phyloP scores from a whole-genome alignment of 1,140 invertebrate genomes.

The Littorina saxatilis region DNA sequence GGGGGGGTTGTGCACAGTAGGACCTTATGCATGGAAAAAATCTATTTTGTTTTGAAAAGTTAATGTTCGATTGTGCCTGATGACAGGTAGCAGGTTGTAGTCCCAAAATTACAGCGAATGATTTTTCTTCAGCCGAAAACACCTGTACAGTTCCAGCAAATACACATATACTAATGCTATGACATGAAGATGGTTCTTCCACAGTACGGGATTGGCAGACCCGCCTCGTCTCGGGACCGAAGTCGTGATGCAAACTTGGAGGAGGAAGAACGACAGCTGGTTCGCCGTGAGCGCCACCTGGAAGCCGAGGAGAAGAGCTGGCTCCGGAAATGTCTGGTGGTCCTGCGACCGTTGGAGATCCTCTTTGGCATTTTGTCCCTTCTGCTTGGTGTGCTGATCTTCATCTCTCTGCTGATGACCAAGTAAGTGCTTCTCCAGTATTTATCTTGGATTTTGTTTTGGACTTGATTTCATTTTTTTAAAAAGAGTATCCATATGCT shows the following conservation, averaged over 20 bases:
- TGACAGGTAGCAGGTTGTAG: no score
- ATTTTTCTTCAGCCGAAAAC: no score
- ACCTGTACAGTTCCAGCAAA: no score
- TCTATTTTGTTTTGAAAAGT: no score
- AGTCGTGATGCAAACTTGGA: conserved; percentile 65
- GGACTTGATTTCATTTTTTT: neutral
- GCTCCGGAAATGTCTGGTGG: conserved; percentile 64
- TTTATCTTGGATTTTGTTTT: neutral
- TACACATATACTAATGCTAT: no score
- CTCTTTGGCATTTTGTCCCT: conserved; percentile 71
- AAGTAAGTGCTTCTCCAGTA: conserved; percentile 67
- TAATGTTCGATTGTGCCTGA: no score
- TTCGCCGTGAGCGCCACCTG: conserved; percentile 67
- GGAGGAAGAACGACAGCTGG: conserved; percentile 70
- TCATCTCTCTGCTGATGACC: conserved; percentile 76
- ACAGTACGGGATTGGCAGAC: conserved; percentile 46
- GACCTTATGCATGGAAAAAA: no score
- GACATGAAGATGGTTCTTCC: neutral
- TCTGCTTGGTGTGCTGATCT: conserved; percentile 72
- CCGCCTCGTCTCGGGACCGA: conserved; percentile 59
- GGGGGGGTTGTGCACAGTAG: no score
- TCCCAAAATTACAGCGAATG: no score
- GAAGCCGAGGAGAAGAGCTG: conserved; percentile 60
- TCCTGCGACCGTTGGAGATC: conserved; percentile 75
- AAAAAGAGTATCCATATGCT: no score